Evolutionary conservation across 1,140 invertebrate genomes (phyloP), one percentile per base, ranked within the genome.

Genomic region (Arion vulgaris): DNA sequence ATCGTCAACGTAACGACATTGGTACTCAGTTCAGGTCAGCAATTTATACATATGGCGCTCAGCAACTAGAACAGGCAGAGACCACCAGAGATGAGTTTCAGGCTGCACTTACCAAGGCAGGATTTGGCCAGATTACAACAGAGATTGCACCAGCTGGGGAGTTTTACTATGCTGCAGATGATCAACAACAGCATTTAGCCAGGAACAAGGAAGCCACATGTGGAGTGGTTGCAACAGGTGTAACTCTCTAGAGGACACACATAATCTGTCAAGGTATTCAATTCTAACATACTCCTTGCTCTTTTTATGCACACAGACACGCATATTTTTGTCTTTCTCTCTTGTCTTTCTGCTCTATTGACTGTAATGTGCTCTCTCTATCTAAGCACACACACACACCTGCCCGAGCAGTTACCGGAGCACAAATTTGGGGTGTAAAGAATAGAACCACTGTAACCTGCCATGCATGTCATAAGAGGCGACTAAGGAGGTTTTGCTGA

Each of bases 91-190:
- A 88, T n/a, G 71, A 62, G 11, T 92, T 88, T 77, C 87, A 91
- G 82, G 78, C 88, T 69, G 78, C 87, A 38, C 66, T 92, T 45
- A 86, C 66, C 9, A 81, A 89, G 51, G 90, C 87, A 76, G 88
- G 88, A 15, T 84, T 84, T 72, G 85, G 85, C 17, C 86, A 81
- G 66, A 92, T 93, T 34, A 92, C 90, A 0, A 93, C 92, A 11
- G 91, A 93, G 85, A 90, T 93, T 9, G 23, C 81, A 17, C 83
- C 85, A 45, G 90, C 86, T 0, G 45, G 9, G 19, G 81, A 39
- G 87, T 92, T 93, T 85, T 93, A 90, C 79, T 91, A 91, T 84
- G 92, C 92, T 38, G 92, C 92, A 75, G 91, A 92, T 80, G 91
- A 92, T 86, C 92, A 93, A 79, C 92, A 93, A 80, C 90, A 92